Evolutionary conservation across 2,113 vertebrate genomes (phyloP).

Genomic region (Pteruthius melanotis): DNA sequence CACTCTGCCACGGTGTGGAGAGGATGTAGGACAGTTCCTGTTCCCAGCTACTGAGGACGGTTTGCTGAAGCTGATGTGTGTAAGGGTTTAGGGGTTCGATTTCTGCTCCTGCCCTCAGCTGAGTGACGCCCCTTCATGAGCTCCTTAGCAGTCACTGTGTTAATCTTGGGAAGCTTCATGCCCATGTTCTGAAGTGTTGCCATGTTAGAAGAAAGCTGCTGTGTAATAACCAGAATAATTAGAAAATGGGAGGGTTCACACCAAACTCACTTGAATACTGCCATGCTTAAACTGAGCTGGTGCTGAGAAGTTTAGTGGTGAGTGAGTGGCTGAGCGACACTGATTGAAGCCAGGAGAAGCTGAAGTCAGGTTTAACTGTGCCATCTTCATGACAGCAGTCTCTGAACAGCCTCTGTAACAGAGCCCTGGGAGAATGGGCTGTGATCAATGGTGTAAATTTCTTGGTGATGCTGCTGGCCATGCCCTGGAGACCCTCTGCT

Average conservation of each 20-base stretch:
- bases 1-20: fast-evolving
- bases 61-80: neutral
- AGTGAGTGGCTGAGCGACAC: neutral
- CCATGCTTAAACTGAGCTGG: neutral
- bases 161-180: neutral
- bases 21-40: neutral
- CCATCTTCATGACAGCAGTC: neutral
- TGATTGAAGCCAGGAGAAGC: neutral
- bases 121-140: neutral
- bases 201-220: neutral
- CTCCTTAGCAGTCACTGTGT: neutral
- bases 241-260: neutral
- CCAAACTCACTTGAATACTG: neutral
- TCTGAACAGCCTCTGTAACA: neutral
- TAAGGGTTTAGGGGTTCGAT: neutral
- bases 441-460: neutral
- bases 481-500: neutral
- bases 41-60: neutral
- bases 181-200: fast-evolving
- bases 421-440: neutral
- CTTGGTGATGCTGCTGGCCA: neutral
- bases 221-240: neutral
- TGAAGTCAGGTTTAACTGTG: neutral
- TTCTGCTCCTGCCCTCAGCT: neutral
- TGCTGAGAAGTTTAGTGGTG: neutral